Percentiles rank a stretch among this genome's conserved stretches.
Conservation (phyloP, 2,113 vertebrate species). For the Craseonycteris thonglongyai region DNA sequence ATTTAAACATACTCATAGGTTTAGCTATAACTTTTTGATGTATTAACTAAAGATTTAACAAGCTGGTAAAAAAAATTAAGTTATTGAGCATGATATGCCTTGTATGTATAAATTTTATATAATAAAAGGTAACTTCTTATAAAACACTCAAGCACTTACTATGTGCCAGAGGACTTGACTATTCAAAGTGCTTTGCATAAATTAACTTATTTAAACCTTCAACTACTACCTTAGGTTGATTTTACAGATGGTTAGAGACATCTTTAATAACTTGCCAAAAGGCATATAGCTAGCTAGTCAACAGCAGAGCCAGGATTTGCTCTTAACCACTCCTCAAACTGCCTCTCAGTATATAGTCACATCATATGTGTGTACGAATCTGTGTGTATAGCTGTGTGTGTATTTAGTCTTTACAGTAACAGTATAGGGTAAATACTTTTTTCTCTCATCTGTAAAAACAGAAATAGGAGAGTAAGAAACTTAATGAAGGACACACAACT, state of each 20-base stretch:
- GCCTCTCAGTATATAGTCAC: neutral
- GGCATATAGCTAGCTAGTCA: neutral
- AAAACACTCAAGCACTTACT: neutral
- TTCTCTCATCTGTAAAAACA: neutral
- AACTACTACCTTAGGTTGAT: neutral
- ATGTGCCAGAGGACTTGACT: neutral
- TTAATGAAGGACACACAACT: neutral
- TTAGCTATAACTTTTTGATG: neutral
- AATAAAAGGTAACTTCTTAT: neutral
- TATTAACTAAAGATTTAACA: slow-evolving; percentile 1
- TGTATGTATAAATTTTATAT: neutral
- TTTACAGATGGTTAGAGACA: neutral
- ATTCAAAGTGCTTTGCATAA: neutral
- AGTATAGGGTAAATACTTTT: neutral
- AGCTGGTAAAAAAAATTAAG: neutral
- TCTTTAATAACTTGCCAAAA: neutral
- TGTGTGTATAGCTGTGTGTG: neutral
- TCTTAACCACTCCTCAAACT: neutral
- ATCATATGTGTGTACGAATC: neutral
- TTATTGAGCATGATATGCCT: neutral
- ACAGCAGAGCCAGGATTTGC: neutral
- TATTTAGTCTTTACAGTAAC: neutral
- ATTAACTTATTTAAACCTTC: neutral
- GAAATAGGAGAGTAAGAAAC: neutral
- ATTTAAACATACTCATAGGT: neutral